Conservation (phyloP, 1,140 invertebrate genomes). For the Drosophila orena region DNA sequence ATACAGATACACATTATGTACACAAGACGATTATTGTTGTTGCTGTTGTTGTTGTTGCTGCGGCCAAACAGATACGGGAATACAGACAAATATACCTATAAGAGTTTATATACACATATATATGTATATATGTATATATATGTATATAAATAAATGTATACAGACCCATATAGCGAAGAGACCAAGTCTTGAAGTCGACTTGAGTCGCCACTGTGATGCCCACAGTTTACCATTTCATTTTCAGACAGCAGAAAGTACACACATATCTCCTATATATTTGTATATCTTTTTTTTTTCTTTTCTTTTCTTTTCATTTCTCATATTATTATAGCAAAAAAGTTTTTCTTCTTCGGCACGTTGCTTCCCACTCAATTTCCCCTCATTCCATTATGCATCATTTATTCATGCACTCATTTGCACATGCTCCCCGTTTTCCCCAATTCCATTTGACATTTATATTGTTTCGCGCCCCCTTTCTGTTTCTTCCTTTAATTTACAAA, state of each 20-base stretch:
- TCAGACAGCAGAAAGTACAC: constrained; percentile 12
- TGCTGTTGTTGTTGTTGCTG: constrained; percentile 38
- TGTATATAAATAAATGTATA: constrained; percentile 6
- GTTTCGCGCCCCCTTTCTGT: constrained; percentile 7
- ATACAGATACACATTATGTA: constrained; percentile 77
- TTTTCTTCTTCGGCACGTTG: constrained; percentile 11
- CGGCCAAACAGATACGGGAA: constrained; percentile 53
- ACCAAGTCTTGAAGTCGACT: constrained; percentile 39
- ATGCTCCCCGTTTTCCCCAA: constrained; percentile 32
- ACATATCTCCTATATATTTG: neutral
- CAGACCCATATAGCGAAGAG: constrained; percentile 14
- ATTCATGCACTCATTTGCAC: constrained; percentile 53
- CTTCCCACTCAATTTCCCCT: constrained; percentile 21
- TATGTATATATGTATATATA: constrained; percentile 14
- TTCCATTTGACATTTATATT: constrained; percentile 42
- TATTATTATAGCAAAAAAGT: constrained; percentile 20
- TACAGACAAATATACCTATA: constrained; percentile 3
- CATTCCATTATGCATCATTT: constrained; percentile 52
- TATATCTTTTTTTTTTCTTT: too few relatives aligned
- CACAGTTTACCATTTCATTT: constrained; percentile 41
- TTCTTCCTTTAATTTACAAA: constrained; percentile 33
- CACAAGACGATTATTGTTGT: constrained; percentile 47
- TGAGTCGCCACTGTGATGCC: constrained; percentile 42
- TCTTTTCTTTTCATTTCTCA: constrained; percentile 8
- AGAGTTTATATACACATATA: neutral